Percentiles rank a stretch among this genome's conserved stretches.
Evolutionary conservation across 2,113 vertebrate genomes (phyloP).

Genomic region (Riparia riparia): DNA sequence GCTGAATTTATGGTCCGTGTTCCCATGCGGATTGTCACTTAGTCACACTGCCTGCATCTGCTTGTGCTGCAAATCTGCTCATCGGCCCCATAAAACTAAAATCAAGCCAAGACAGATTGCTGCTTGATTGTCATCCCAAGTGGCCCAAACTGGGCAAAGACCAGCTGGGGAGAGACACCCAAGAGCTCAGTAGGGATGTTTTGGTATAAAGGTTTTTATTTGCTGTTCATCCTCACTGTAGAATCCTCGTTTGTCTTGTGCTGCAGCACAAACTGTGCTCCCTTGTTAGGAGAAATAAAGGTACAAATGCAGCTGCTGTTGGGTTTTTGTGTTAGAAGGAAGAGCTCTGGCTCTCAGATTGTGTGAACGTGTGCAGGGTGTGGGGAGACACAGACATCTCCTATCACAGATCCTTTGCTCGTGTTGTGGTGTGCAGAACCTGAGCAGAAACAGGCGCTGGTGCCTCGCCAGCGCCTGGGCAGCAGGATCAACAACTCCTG

Average conservation of each 20-base stretch:
- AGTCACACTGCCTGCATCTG: neutral
- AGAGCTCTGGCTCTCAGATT: neutral
- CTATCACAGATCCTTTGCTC: accelerated
- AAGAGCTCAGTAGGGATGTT: neutral
- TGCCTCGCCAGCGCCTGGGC: neutral
- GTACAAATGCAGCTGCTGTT: neutral
- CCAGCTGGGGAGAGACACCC: neutral
- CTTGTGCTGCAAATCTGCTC: neutral
- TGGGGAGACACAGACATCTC: accelerated
- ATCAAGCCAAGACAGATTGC: neutral
- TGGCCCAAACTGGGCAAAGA: neutral
- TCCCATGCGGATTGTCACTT: neutral
- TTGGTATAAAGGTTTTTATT: neutral
- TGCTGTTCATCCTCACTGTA: neutral
- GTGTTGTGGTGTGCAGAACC: accelerated
- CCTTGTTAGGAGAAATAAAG: neutral
- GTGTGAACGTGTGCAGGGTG: neutral
- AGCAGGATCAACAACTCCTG: accelerated
- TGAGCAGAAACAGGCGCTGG: neutral
- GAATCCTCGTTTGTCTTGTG: neutral
- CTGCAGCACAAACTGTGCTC: neutral
- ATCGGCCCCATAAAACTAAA: neutral
- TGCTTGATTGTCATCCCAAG: neutral
- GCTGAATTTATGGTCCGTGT: neutral
- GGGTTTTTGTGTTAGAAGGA: neutral